Conservation (phyloP, 2,888 invertebrate species). For the Pseudanteris insignis region DNA sequence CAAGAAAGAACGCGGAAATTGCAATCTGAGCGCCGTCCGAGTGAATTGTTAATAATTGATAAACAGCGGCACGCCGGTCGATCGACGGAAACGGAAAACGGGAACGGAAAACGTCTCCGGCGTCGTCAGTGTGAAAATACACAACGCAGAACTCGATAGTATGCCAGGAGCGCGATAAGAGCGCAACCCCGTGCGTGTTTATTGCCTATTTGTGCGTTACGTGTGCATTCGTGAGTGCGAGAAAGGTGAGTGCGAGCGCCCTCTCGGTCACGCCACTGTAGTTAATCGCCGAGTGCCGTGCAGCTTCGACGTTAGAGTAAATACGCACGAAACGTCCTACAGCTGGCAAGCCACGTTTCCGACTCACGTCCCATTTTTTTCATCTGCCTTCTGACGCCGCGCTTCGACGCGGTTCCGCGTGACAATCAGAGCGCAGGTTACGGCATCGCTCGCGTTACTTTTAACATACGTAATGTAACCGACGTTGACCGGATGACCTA, state of each 20-base stretch:
- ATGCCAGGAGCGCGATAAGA: conserved; percentile 31
- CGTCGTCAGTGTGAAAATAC: conserved; percentile 7
- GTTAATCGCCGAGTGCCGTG: conserved; percentile 38
- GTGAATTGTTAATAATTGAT: conserved; percentile 9
- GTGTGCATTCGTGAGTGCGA: conserved; percentile 37
- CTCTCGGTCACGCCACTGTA: conserved; percentile 38
- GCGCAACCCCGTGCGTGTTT: conserved; percentile 36
- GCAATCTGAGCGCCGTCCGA: too few species aligned
- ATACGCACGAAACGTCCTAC: conserved; percentile 38
- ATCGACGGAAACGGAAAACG: not conserved
- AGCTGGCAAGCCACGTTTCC: conserved; percentile 27
- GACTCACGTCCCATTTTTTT: conserved; percentile 36
- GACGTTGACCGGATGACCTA: too few species aligned
- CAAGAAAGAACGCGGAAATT: too few species aligned
- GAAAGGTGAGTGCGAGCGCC: conserved; percentile 39
- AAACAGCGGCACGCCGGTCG: not conserved
- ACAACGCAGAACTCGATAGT: too few species aligned
- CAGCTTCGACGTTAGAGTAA: conserved; percentile 30
- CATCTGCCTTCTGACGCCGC: conserved; percentile 25
- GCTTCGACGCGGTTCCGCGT: conserved; percentile 22
- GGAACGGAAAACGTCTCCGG: not conserved
- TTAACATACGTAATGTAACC: too few species aligned
- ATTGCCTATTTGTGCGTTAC: conserved; percentile 45
- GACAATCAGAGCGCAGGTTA: too few species aligned
- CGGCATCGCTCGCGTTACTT: too few species aligned